A percentile compares a stretch with the other conserved stretches of the same genome.
These are phyloP conservation scores for Eupristina koningsbergeri DNA, from an alignment of 1,140 invertebrate species.

Conservation along the genomic window DNA sequence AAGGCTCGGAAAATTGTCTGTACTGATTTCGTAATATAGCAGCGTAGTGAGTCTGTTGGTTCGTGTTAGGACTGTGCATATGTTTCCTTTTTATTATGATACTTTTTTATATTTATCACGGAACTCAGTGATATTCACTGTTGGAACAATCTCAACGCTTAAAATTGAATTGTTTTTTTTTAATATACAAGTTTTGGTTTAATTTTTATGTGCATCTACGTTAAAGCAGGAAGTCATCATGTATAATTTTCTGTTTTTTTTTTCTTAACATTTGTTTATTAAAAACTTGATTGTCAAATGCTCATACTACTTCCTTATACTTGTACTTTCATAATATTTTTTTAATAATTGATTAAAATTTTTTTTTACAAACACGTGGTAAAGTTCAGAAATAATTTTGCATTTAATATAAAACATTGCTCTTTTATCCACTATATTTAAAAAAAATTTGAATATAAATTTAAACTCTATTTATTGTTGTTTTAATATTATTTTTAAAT, in stretches of 20 bases:
- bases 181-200: slow-evolving; percentile 1
- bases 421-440: neutral
- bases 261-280: slow-evolving; percentile 9
- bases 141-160: neutral
- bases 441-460: no score
- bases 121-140: neutral
- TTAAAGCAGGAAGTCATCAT: neutral
- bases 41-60: no score
- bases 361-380: neutral
- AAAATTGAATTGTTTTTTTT: slow-evolving; percentile 11
- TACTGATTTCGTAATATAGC: slow-evolving; percentile 26
- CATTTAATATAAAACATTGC: neutral
- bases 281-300: neutral
- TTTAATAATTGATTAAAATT: slow-evolving; percentile 9
- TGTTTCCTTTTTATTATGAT: slow-evolving; percentile 1
- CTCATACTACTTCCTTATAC: neutral
- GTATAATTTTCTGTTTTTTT: slow-evolving; percentile 12
- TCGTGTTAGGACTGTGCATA: neutral
- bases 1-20: slow-evolving; percentile 7
- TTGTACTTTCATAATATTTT: slow-evolving; percentile 11
- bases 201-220: neutral
- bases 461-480: no score
- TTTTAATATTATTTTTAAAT: no score
- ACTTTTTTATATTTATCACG: neutral
- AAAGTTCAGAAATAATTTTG: neutral